Evolutionary conservation across 2,888 invertebrate species (phyloP).

Genomic region (Chelonus formosanus): DNA sequence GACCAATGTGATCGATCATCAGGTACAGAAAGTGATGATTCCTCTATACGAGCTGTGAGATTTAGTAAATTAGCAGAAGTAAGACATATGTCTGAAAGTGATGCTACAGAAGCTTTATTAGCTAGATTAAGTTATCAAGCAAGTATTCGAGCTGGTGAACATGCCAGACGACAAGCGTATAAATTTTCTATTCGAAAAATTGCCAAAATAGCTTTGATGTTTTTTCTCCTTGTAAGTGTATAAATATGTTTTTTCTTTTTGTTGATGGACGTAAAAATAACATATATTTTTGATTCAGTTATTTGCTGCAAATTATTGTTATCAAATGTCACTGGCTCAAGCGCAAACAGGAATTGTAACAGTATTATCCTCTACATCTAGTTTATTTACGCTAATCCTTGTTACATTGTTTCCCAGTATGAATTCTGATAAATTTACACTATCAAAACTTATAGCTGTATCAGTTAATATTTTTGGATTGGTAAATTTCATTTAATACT

Average conservation of each 20-base stretch:
- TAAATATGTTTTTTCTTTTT: background rate
- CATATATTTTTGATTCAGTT: constrained; percentile 73
- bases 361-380: constrained; percentile 87
- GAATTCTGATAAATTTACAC: constrained; percentile 82
- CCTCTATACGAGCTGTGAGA: constrained; percentile 84
- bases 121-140: constrained; percentile 95
- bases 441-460: constrained; percentile 86
- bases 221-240: constrained; percentile 81
- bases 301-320: constrained; percentile 93
- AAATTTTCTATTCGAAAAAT: constrained; percentile 80
- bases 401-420: constrained; percentile 88
- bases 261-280: no score
- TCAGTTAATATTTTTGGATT: constrained; percentile 80
- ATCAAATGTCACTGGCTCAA: constrained; percentile 86
- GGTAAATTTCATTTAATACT: constrained; percentile 65
- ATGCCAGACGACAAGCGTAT: constrained; percentile 78
- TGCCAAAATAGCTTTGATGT: constrained; percentile 84
- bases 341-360: constrained; percentile 88
- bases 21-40: constrained; percentile 86
- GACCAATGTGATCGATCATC: constrained; percentile 76
- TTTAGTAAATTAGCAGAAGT: constrained; percentile 92
- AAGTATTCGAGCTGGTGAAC: constrained; percentile 83
- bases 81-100: constrained; percentile 86
- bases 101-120: constrained; percentile 91
- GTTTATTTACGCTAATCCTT: constrained; percentile 87